Conservation (phyloP, 1,140 invertebrate species). For the Calliopsis andreniformis region DNA sequence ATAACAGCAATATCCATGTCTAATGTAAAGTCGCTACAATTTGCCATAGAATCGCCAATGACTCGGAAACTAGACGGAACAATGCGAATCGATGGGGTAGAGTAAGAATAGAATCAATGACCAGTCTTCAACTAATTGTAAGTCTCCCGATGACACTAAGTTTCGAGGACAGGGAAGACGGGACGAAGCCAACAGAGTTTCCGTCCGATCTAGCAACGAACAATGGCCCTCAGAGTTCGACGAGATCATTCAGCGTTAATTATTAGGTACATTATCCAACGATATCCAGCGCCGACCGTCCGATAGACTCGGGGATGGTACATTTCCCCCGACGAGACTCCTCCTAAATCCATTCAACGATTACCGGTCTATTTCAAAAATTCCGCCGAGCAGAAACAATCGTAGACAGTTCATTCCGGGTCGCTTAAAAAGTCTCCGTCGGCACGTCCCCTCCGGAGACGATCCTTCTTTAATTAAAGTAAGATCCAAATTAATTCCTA, state of each 20-base stretch:
- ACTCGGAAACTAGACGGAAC: too few relatives aligned
- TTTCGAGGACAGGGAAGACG: too few relatives aligned
- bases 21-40: too few relatives aligned
- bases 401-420: conserved; percentile 27
- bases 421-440: conserved; percentile 28
- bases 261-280: background rate
- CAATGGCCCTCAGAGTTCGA: background rate
- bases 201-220: background rate
- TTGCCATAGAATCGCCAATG: too few relatives aligned
- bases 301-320: too few relatives aligned
- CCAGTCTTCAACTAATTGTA: too few relatives aligned
- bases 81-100: too few relatives aligned
- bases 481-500: conserved; percentile 59
- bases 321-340: background rate
- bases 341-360: conserved; percentile 12
- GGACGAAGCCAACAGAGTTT: background rate
- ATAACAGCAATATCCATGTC: too few relatives aligned
- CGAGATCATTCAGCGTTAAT: conserved; percentile 1
- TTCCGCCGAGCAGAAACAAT: conserved; percentile 34
- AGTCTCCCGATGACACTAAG: too few relatives aligned
- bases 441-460: conserved; percentile 11
- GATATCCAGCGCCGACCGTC: background rate
- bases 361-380: conserved; percentile 32
- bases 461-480: conserved; percentile 47
- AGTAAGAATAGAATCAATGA: too few relatives aligned